These are phyloP conservation scores for Atopsyche davidsoni DNA, from an alignment of 1,140 invertebrate genomes.

Conservation along the genomic window DNA sequence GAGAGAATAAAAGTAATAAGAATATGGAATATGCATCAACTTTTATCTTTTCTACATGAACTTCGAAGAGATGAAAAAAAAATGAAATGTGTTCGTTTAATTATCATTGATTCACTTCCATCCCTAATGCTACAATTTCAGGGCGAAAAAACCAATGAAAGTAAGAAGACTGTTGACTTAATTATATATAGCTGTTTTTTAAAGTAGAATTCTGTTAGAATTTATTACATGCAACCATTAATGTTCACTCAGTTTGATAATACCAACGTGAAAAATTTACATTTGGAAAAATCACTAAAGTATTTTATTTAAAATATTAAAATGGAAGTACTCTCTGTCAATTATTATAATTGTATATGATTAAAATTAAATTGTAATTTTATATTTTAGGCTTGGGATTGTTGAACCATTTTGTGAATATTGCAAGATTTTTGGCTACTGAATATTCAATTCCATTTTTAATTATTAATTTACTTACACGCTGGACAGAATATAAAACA, in stretches of 20 bases:
- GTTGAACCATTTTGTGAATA: constrained; percentile 52
- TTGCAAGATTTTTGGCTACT: constrained; percentile 48
- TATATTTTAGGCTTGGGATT: constrained; percentile 37
- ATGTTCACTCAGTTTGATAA: constrained; percentile 40
- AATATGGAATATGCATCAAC: constrained; percentile 43
- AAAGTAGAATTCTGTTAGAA: too few relatives aligned
- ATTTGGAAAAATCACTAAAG: too few relatives aligned
- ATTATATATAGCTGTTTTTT: too few relatives aligned
- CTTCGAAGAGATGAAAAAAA: constrained; percentile 36
- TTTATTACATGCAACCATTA: too few relatives aligned
- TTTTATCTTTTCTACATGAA: constrained; percentile 45
- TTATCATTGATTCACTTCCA: constrained; percentile 61
- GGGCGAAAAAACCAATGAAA: constrained; percentile 41
- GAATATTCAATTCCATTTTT: constrained; percentile 49
- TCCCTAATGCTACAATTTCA: constrained; percentile 46
- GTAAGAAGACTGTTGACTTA: constrained; percentile 37
- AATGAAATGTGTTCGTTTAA: constrained; percentile 40
- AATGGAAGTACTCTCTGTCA: too few relatives aligned
- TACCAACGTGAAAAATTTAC: too few relatives aligned
- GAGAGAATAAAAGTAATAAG: constrained; percentile 41
- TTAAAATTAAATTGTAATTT: constrained; percentile 5
- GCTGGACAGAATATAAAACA: constrained; percentile 48
- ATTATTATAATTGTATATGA: constrained; percentile 19
- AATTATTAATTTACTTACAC: constrained; percentile 53
- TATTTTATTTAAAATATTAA: too few relatives aligned